Evolutionary conservation across 2,888 invertebrate genomes (phyloP), one percentile per base, ranked within the genome.

Genomic region (Antitype chi): DNA sequence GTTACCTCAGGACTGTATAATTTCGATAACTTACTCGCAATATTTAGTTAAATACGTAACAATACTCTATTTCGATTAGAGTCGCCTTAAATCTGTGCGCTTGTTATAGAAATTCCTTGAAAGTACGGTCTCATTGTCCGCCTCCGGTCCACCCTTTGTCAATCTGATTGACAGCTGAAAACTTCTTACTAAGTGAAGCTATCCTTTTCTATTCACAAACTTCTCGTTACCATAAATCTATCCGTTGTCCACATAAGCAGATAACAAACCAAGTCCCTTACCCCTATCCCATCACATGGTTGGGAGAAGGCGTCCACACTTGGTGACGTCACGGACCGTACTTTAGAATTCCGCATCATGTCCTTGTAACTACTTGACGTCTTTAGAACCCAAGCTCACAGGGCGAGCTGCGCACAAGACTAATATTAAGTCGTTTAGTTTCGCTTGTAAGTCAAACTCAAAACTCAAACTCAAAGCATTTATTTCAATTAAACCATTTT

Each of bases 241-340:
- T n/a, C 75, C 38, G 38, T 49, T 60, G 43, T 23, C 49, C 53
- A 55, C 55, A 38, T 9, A 6, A 5, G 9, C 47, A 72, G 53
- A 72, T 63, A 55, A 43, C 57, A 47, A 20, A 38, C 28, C 64
- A 32, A 60, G 38, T 64, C n/a, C n/a, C 23, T 23, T 6, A 52
- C 28, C 53, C 25, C 28, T 49, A 32, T 53, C 47, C 8, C 32
- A 23, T 53, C 47, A 8, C 32, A 23, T 5, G 77, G 38, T 25
- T 23, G 17, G 8, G n/a, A 20, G 43, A 7, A 55, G 49, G 20
- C 0, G 67, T 11, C 43, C 67, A 25, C 82, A n/a, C 52, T 52
- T 17, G 20, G 67, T 70, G 43, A 71, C 80, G 71, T 60, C 66
- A 32, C 64, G 15, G 63, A 83, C 55, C 72, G 72, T 69, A 83